These are phyloP conservation scores for Scylla paramamosain DNA, from an alignment of 1,140 invertebrate species.

Conservation along the genomic window DNA sequence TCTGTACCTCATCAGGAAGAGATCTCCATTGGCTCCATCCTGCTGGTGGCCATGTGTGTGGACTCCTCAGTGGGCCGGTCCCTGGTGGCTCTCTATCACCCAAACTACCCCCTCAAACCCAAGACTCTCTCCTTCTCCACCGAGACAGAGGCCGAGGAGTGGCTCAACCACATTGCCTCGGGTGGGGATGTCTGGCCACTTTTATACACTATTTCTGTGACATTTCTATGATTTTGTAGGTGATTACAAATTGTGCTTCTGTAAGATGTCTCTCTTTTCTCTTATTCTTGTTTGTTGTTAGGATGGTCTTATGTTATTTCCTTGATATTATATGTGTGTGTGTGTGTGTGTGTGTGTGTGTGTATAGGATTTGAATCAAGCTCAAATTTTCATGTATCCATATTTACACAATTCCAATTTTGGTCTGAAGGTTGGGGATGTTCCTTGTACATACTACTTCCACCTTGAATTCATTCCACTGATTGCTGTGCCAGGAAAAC, in stretches of 20 bases:
- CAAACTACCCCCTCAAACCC: constrained; percentile 57
- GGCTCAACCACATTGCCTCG: constrained; percentile 76
- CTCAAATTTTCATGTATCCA: no score
- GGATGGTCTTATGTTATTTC: neutral
- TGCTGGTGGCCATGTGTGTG: constrained; percentile 56
- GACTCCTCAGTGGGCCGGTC: constrained; percentile 35
- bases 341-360: no score
- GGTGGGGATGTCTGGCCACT: constrained; percentile 28
- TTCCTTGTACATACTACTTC: neutral
- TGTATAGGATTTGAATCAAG: no score
- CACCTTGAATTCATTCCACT: no score
- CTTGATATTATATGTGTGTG: constrained; percentile 31
- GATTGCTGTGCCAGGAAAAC: no score
- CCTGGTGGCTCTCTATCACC: constrained; percentile 65
- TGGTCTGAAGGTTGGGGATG: neutral
- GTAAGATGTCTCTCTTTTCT: no score
- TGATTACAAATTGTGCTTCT: no score
- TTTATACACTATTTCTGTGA: neutral
- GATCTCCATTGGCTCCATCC: constrained; percentile 49
- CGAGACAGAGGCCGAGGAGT: constrained; percentile 69
- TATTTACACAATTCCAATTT: no score
- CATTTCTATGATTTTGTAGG: neutral
- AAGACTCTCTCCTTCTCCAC: constrained; percentile 65
- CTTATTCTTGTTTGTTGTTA: no score
- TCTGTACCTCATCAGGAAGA: constrained; percentile 31